These are phyloP conservation scores for Caretta caretta DNA, from an alignment of 2,113 vertebrate species.

Conservation along the genomic window DNA sequence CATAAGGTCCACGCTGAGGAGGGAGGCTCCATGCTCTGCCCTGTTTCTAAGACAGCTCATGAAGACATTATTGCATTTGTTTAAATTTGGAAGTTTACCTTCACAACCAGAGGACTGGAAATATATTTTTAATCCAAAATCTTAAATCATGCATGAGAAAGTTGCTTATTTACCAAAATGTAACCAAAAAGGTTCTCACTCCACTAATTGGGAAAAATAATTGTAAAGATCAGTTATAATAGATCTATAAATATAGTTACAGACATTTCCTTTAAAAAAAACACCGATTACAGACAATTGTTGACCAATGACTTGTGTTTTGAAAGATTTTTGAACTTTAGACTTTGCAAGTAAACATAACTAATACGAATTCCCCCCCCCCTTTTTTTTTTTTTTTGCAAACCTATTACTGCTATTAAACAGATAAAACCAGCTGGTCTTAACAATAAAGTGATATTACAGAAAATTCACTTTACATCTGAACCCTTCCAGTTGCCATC, in stretches of 20 bases:
- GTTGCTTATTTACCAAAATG: not conserved
- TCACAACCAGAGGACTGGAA: not conserved
- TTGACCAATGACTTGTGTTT: not conserved
- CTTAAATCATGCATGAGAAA: not conserved
- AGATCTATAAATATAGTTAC: not conserved
- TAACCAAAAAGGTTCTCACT: not conserved
- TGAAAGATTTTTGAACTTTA: slow-evolving; percentile 19
- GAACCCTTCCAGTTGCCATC: slow-evolving; percentile 73
- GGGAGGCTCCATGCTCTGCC: not conserved
- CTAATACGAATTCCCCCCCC: not conserved
- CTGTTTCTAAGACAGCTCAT: not conserved
- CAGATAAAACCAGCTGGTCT: slow-evolving; percentile 67
- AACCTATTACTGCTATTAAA: slow-evolving; percentile 22
- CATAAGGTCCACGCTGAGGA: not conserved
- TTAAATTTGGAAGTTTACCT: not conserved
- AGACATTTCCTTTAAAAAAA: not conserved
- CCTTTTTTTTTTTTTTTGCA: not conserved
- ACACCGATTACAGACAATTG: not conserved
- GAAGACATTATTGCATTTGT: not conserved
- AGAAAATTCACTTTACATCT: slow-evolving; percentile 71
- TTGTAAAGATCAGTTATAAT: not conserved
- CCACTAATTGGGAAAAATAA: not conserved
- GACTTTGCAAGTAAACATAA: slow-evolving; percentile 3
- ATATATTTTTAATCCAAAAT: not conserved
- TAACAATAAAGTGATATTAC: slow-evolving; percentile 64